phyloP scores from a whole-genome alignment of 1,140 invertebrate genomes.

The Psilanteris sp. region DNA sequence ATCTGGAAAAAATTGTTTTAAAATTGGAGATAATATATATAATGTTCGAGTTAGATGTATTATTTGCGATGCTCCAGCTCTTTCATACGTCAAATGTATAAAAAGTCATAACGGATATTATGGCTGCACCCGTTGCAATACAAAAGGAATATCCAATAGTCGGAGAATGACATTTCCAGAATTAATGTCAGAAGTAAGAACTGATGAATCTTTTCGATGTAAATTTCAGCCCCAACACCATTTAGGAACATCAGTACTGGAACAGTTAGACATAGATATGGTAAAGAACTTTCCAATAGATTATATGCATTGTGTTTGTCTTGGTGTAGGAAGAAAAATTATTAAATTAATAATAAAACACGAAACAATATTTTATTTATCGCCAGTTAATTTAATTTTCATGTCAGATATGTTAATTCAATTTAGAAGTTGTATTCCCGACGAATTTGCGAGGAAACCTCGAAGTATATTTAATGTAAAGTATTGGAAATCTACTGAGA shows the following conservation, averaged over 20 bases:
- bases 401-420: conserved; percentile 28
- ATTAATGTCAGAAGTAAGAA: conserved; percentile 15
- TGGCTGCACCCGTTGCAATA: conserved; percentile 14
- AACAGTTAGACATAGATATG: conserved; percentile 46
- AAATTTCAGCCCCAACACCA: conserved; percentile 32
- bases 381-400: conserved; percentile 10
- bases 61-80: conserved; percentile 21
- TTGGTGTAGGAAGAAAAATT: conserved; percentile 62
- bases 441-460: conserved; percentile 47
- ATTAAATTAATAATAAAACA: conserved; percentile 42
- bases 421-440: conserved; percentile 14
- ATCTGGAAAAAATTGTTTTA: conserved; percentile 17
- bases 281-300: conserved; percentile 57
- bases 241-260: conserved; percentile 19
- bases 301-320: too few species aligned
- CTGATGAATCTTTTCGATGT: conserved; percentile 33
- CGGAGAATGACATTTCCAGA: conserved; percentile 26
- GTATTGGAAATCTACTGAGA: conserved; percentile 54
- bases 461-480: conserved; percentile 20
- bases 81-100: conserved; percentile 11
- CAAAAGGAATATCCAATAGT: conserved; percentile 4
- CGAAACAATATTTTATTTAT: conserved; percentile 29
- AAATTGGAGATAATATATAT: background rate
- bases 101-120: conserved; percentile 25
- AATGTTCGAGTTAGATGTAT: background rate